These are phyloP conservation scores for Orius laevigatus DNA, from an alignment of 1,140 invertebrate genomes.

Conservation along the genomic window DNA sequence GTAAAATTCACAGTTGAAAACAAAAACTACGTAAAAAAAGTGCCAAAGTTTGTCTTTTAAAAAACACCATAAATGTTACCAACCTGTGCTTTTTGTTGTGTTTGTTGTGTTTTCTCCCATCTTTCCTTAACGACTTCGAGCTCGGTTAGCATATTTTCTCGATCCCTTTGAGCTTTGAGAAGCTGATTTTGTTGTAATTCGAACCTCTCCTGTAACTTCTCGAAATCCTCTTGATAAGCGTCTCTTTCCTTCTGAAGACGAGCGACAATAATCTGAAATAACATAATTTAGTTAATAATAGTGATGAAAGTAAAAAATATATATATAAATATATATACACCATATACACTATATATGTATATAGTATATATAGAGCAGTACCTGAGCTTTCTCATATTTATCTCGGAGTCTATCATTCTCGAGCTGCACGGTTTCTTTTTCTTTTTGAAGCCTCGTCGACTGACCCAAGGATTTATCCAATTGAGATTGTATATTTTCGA, in stretches of 20 bases:
- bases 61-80: not conserved
- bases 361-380: conserved; percentile 32
- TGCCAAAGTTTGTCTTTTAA: not conserved
- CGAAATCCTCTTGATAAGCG: conserved; percentile 57
- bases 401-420: conserved; percentile 74
- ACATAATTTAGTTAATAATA: not conserved
- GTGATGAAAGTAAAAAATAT: too few species aligned
- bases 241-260: conserved; percentile 79
- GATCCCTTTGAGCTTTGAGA: conserved; percentile 65
- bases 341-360: too few species aligned
- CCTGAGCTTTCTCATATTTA: conserved; percentile 78
- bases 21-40: too few species aligned
- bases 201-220: conserved; percentile 60
- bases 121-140: conserved; percentile 70
- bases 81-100: conserved; percentile 66
- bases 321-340: too few species aligned
- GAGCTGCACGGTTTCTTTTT: conserved; percentile 64
- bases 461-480: conserved; percentile 77
- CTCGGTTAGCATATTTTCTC: conserved; percentile 67
- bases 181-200: conserved; percentile 64
- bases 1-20: conserved; percentile 7
- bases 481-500: conserved; percentile 75
- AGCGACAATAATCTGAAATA: conserved; percentile 41
- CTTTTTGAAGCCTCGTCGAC: conserved; percentile 70
- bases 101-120: conserved; percentile 69